A percentile compares a stretch with the other conserved stretches of the same genome.
These are phyloP conservation scores for Austrolebias charrua DNA, from an alignment of 2,797 vertebrate genomes.

Conservation along the genomic window DNA sequence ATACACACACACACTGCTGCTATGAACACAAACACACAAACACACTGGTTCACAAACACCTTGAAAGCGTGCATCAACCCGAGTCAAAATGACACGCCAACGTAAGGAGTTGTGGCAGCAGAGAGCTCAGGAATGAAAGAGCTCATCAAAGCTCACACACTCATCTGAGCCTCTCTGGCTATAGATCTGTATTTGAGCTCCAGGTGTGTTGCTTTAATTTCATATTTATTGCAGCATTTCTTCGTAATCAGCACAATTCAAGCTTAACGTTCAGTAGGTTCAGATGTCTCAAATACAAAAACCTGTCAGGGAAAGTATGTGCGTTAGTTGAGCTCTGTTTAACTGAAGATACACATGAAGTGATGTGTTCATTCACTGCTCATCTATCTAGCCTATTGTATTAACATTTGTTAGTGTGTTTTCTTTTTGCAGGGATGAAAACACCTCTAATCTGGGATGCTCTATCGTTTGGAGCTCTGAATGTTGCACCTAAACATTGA, in stretches of 20 bases:
- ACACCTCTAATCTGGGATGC: no score
- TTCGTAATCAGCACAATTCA: conserved; percentile 58
- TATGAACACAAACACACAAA: conserved; percentile 35
- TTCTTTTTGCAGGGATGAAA: no score
- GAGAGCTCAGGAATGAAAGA: conserved; percentile 18
- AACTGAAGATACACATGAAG: background rate
- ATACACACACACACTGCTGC: background rate
- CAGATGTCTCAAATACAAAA: background rate
- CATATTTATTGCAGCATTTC: conserved; percentile 45
- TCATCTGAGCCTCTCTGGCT: conserved; percentile 24
- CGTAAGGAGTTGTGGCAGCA: conserved; percentile 17
- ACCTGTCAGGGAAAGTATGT: background rate
- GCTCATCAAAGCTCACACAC: conserved; percentile 5
- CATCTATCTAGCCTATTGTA: no score
- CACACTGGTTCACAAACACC: conserved; percentile 43
- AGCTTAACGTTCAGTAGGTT: conserved; percentile 63
- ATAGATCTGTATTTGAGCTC: conserved; percentile 44
- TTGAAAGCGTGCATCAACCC: conserved; percentile 65
- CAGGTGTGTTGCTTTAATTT: conserved; percentile 61
- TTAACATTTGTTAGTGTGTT: no score
- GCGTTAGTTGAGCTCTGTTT: background rate
- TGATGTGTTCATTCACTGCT: no score
- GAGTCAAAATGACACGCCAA: conserved; percentile 45
- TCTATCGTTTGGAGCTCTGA: no score
- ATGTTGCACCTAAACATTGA: no score